These are phyloP conservation scores for Phortica okadai DNA, from an alignment of 2,888 invertebrate genomes.

Conservation along the genomic window DNA sequence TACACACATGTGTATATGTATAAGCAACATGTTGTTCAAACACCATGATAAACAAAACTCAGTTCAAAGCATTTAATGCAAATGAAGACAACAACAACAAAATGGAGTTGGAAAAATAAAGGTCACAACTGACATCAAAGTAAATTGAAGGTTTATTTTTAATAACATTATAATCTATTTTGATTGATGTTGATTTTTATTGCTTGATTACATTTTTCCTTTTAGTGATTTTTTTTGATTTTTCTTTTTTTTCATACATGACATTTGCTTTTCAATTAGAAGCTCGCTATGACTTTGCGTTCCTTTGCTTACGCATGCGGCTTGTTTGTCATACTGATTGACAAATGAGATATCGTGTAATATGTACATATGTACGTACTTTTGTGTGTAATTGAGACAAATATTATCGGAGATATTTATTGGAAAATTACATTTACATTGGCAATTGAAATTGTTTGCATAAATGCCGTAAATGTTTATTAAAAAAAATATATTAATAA, in stretches of 20 bases:
- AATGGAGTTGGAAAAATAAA: neutral
- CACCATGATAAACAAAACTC: neutral
- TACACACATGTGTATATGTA: conserved; percentile 43
- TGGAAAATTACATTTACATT: no score
- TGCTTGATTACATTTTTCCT: conserved; percentile 27
- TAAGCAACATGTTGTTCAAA: conserved; percentile 55
- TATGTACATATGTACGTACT: no score
- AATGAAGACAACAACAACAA: neutral
- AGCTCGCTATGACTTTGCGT: conserved; percentile 31
- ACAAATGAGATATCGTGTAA: no score
- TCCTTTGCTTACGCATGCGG: no score
- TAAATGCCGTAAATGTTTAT: no score
- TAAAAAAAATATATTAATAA: no score
- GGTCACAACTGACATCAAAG: conserved; percentile 15
- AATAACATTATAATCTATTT: conserved; percentile 57
- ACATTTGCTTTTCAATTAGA: conserved; percentile 39
- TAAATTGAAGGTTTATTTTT: conserved; percentile 33
- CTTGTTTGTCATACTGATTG: no score
- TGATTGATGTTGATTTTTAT: conserved; percentile 61
- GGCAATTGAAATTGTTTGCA: no score
- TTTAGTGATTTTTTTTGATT: neutral
- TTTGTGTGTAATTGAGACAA: no score
- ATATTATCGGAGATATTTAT: no score
- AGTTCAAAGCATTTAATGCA: conserved; percentile 34
- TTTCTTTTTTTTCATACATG: conserved; percentile 26